A percentile compares a stretch with the other conserved stretches of the same genome.
These are phyloP conservation scores for Oostethus manadensis DNA, from an alignment of 2,113 vertebrate genomes.

Conservation along the genomic window DNA sequence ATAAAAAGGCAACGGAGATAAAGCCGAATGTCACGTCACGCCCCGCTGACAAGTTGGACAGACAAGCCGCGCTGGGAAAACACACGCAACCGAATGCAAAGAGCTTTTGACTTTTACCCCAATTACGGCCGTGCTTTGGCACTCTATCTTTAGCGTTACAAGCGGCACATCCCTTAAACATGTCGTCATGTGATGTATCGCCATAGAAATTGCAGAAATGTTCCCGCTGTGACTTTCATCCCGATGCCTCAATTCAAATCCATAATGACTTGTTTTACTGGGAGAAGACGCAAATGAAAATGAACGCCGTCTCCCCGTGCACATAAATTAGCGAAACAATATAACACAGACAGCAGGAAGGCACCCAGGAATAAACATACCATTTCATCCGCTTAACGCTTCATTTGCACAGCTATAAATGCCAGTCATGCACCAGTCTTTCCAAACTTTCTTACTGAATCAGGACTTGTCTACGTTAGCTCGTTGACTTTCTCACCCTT, in stretches of 20 bases:
- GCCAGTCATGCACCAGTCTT: no score
- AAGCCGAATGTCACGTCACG: conserved; percentile 19
- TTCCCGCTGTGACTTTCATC: background rate
- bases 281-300: background rate
- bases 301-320: no score
- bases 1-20: conserved; percentile 13
- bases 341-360: background rate
- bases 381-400: no score
- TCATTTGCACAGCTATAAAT: background rate
- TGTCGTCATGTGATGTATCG: no score
- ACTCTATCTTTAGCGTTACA: background rate
- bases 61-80: no score
- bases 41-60: conserved; percentile 1
- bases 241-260: conserved; percentile 1
- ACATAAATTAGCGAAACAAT: background rate
- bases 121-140: no score
- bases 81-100: no score
- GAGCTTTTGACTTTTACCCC: no score
- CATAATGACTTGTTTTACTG: conserved; percentile 3
- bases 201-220: background rate
- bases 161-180: background rate
- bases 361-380: no score
- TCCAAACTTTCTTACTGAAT: no score
- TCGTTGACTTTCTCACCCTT: no score
- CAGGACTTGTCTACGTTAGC: no score